These are phyloP conservation scores for Ophion costatus DNA, from an alignment of 2,888 invertebrate genomes.

Conservation along the genomic window DNA sequence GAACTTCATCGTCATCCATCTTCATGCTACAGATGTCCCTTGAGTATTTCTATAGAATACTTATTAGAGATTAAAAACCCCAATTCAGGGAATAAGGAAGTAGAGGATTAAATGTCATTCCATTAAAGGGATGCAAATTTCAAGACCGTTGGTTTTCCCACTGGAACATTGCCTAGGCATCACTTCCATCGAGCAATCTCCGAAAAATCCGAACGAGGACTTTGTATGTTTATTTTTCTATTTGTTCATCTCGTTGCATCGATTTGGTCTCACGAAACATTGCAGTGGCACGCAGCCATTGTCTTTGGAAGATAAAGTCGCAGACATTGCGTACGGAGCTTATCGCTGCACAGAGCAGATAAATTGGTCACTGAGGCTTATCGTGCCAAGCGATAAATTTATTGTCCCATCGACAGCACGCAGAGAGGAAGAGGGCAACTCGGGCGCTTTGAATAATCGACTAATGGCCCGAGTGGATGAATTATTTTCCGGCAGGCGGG, in stretches of 20 bases:
- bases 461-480: not conserved
- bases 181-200: not conserved
- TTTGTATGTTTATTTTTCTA: not conserved
- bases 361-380: conserved; percentile 47
- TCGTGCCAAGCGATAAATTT: conserved; percentile 53
- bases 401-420: conserved; percentile 29
- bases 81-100: no score
- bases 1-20: no score
- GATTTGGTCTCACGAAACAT: not conserved
- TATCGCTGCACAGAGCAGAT: conserved; percentile 51
- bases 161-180: not conserved
- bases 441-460: not conserved
- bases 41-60: no score
- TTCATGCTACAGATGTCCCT: no score
- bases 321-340: conserved; percentile 42
- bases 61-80: no score
- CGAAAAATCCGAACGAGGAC: not conserved
- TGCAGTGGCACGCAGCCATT: not conserved
- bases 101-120: no score
- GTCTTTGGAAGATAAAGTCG: conserved; percentile 36
- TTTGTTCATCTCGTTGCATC: not conserved
- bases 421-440: not conserved
- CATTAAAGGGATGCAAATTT: no score
- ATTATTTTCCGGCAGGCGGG: not conserved
- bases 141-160: not conserved